A percentile compares a stretch with the other conserved stretches of the same genome.
Conservation (phyloP, 2,797 vertebrate genomes). For the Platyrinchus mystaceus region DNA sequence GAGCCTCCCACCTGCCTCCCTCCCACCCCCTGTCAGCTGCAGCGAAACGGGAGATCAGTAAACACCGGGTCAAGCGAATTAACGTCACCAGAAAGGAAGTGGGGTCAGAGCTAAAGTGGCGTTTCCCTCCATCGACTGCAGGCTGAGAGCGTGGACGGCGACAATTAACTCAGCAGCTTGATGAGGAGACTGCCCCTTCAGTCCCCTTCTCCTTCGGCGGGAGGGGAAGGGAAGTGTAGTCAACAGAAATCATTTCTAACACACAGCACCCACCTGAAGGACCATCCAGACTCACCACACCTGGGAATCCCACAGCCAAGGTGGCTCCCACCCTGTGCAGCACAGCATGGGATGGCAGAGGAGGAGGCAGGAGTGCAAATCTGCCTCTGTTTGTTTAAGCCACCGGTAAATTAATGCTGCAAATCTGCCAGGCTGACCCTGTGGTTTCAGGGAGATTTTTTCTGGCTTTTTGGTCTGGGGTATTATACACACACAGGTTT, state of each 20-base stretch:
- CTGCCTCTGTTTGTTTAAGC: not conserved
- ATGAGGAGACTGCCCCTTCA: not conserved
- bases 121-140: not conserved
- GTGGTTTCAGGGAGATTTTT: constrained; percentile 37
- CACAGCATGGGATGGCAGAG: not conserved
- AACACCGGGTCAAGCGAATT: not conserved
- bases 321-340: not conserved
- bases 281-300: rapidly evolving
- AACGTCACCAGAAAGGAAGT: not conserved
- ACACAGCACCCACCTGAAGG: not conserved
- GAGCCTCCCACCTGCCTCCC: not conserved
- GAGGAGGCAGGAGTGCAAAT: not conserved
- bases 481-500: constrained; percentile 38
- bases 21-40: not conserved
- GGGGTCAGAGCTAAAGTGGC: not conserved
- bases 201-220: not conserved
- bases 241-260: not conserved
- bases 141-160: not conserved
- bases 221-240: not conserved
- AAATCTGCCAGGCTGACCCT: constrained; percentile 27
- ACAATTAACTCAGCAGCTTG: constrained; percentile 30
- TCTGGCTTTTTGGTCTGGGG: constrained; percentile 36
- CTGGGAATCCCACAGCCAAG: rapidly evolving
- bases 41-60: not conserved
- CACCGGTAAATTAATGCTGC: constrained; percentile 6